A percentile compares a stretch with the other conserved stretches of the same genome.
These are phyloP conservation scores for Clepsis dumicolana DNA, from an alignment of 2,888 invertebrate species.

Conservation along the genomic window DNA sequence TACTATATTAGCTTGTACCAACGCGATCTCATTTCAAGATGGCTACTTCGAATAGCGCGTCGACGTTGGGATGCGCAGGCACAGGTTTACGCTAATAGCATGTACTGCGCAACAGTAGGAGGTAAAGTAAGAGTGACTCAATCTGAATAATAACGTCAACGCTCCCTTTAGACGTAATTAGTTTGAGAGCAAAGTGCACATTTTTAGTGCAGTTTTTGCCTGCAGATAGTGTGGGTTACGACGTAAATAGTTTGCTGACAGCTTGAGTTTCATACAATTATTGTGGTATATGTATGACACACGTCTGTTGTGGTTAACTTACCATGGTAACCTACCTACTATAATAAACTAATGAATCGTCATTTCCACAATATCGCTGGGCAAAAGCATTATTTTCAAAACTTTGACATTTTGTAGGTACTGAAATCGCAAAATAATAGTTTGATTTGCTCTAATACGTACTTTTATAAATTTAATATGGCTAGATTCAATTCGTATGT, in stretches of 20 bases:
- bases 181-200: neutral
- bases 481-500: too few species aligned
- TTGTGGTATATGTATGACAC: neutral
- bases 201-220: neutral
- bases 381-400: too few species aligned
- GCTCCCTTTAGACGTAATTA: neutral
- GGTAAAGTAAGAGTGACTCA: conserved; percentile 28
- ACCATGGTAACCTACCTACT: too few species aligned
- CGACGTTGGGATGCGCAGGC: conserved; percentile 25
- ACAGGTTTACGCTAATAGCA: conserved; percentile 19
- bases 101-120: conserved; percentile 35
- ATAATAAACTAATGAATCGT: too few species aligned
- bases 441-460: too few species aligned
- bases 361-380: too few species aligned
- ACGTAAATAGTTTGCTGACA: neutral
- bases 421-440: too few species aligned
- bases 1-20: neutral
- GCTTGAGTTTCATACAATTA: neutral
- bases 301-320: too few species aligned
- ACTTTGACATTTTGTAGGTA: too few species aligned
- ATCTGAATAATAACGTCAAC: conserved; percentile 28
- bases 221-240: neutral
- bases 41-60: conserved; percentile 1
- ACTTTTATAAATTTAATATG: too few species aligned
- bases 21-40: neutral